Percentiles rank a stretch among this genome's conserved stretches.
These are phyloP conservation scores for Hyposoter didymator DNA, from an alignment of 2,888 invertebrate genomes.

Conservation along the genomic window DNA sequence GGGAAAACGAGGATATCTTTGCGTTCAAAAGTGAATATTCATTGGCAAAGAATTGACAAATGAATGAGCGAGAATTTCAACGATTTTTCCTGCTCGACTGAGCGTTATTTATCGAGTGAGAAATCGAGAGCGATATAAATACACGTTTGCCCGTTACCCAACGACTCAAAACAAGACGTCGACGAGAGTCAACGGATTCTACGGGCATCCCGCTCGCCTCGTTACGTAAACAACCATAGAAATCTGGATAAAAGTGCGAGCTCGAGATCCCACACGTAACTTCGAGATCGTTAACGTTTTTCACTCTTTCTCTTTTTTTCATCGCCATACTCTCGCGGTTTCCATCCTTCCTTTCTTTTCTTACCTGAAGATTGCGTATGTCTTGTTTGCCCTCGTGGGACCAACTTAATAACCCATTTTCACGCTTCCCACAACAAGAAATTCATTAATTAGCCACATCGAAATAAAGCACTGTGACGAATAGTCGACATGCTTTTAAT, in stretches of 20 bases:
- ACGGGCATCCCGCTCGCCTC: slow-evolving; percentile 39
- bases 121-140: slow-evolving; percentile 55
- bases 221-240: slow-evolving; percentile 64
- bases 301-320: slow-evolving; percentile 20
- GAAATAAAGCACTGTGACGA: neutral
- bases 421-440: slow-evolving; percentile 16
- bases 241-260: slow-evolving; percentile 52
- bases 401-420: slow-evolving; percentile 40
- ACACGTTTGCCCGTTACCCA: slow-evolving; percentile 50
- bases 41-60: neutral
- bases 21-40: neutral
- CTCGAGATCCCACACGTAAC: slow-evolving; percentile 56
- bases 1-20: neutral
- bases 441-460: slow-evolving; percentile 33
- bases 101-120: slow-evolving; percentile 42
- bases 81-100: slow-evolving; percentile 3
- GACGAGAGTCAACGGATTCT: slow-evolving; percentile 54
- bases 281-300: slow-evolving; percentile 55
- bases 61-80: slow-evolving; percentile 6
- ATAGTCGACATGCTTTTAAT: neutral
- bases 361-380: slow-evolving; percentile 38
- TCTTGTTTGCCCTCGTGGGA: slow-evolving; percentile 15
- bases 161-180: slow-evolving; percentile 39
- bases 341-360: slow-evolving; percentile 21
- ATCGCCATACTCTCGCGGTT: neutral